These are phyloP conservation scores for Salvelinus sp. DNA, from an alignment of 2,113 vertebrate species.

Conservation along the genomic window DNA sequence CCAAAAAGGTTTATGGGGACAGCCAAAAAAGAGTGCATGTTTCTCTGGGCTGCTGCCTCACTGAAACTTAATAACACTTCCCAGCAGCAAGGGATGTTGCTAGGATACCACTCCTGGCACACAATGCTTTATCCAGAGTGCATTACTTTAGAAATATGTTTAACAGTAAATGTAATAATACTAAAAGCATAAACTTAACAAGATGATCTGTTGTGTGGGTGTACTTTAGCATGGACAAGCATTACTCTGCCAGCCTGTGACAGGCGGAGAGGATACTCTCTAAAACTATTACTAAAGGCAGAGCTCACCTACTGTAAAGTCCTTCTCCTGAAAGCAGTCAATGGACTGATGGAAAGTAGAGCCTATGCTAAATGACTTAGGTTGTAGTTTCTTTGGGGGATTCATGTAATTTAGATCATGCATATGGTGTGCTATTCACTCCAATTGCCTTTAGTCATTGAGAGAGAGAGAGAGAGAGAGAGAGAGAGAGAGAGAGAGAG, in stretches of 20 bases:
- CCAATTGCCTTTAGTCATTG: background rate
- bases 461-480: background rate
- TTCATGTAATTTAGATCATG: no score
- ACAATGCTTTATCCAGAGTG: constrained; percentile 41
- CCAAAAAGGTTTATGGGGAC: no score
- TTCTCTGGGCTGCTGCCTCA: background rate
- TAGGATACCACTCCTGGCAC: constrained; percentile 49
- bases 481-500: background rate
- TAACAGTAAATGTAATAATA: constrained; percentile 36
- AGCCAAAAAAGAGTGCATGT: no score
- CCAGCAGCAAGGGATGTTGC: constrained; percentile 30
- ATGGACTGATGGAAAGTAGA: no score
- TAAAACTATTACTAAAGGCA: background rate
- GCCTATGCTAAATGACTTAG: background rate
- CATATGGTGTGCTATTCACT: background rate
- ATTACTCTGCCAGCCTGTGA: constrained; percentile 2
- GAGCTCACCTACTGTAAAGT: background rate
- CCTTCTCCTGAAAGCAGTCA: background rate
- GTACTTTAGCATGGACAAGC: background rate
- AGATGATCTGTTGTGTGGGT: constrained; percentile 1
- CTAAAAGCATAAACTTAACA: constrained; percentile 39
- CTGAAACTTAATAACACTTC: background rate
- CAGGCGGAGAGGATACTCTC: background rate
- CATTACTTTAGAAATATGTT: constrained; percentile 37
- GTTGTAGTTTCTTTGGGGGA: no score